Base-by-base conservation (phyloP, 2,113 vertebrate species). In the Nansenia antarctica region DNA sequence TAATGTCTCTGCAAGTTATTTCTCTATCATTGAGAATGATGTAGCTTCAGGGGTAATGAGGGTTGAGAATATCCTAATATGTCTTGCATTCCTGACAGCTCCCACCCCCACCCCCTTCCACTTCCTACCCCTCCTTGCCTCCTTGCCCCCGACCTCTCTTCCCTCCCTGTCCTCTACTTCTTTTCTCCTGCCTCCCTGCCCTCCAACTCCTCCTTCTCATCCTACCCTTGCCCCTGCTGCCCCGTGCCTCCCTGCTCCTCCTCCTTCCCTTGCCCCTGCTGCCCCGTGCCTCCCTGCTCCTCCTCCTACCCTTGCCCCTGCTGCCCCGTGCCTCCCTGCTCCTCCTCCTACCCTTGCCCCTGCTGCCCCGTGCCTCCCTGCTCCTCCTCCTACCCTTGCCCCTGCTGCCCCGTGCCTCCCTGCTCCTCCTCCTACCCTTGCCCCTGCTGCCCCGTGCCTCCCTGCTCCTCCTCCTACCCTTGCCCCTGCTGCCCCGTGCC, bases 61-160 rank as follows among this genome's bases (percentile, higher is more conserved):
- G 70, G 74, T 70, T 78, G 85, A 76, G 74, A 79, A 76, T 64
- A 77, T 77, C 54, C 42, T 67, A 67, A 74, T 87, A 80, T 62
- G 69, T 81, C 67, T 84, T 69, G 54, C 52, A 69, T 77, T 71
- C 32, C 39, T 77, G 80, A 84, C 78, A 74, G 62, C 24, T 62
- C 45, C 54, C 37, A 37, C 49, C 58, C 72, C 65, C n/a, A 22
- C 39, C 54, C 29, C 14, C 3, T 9, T 27, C 47, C 37, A 22
- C 11, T 1, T 47, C 58, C 39, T 26, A 22, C 2, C 53, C 22
- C 0, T 30, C 47, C 54, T 35, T 37, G n/a, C 27, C 3, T 49
- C 8, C 49, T 57, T 57, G 18, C 65, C 67, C 49, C 12, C 53
- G 52, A 15, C 64, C 20, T 14, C 5, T 53, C 47, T 7, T 63